Evolutionary conservation across 2,888 invertebrate species (phyloP).

Genomic region (Sesamia inferens): DNA sequence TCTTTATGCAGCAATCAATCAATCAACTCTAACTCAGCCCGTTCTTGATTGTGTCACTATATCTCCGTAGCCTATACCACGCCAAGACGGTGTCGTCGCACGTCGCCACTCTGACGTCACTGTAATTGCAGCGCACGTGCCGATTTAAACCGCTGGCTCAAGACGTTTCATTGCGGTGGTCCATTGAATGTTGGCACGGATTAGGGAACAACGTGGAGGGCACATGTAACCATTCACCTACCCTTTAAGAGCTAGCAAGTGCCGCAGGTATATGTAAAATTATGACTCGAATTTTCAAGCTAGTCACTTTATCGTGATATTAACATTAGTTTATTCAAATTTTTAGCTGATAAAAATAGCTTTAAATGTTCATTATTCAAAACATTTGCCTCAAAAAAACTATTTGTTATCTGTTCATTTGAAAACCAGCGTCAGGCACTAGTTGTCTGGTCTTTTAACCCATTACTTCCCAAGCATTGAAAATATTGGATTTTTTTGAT

Average conservation of each 20-base stretch:
- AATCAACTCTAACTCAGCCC: constrained; percentile 22
- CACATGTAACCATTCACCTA: background rate
- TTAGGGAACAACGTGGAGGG: background rate
- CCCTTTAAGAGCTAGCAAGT: background rate
- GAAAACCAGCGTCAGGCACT: no score
- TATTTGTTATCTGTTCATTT: no score
- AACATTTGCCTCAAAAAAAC: background rate
- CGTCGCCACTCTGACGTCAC: constrained; percentile 38
- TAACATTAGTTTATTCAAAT: background rate
- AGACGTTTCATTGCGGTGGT: constrained; percentile 37
- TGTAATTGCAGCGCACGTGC: constrained; percentile 50
- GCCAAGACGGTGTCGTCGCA: constrained; percentile 25
- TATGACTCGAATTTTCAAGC: background rate
- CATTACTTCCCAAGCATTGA: no score
- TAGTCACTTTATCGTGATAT: background rate
- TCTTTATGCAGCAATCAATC: constrained; percentile 35
- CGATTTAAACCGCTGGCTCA: constrained; percentile 40
- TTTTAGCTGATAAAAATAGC: background rate
- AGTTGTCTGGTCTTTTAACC: no score
- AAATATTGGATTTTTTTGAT: no score
- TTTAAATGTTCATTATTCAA: background rate
- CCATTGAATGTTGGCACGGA: constrained; percentile 20
- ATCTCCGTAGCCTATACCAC: constrained; percentile 28
- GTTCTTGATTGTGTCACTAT: constrained; percentile 42
- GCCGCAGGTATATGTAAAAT: background rate